Base-by-base conservation (phyloP, 2,113 vertebrate species). In the Corydoras sp. region DNA sequence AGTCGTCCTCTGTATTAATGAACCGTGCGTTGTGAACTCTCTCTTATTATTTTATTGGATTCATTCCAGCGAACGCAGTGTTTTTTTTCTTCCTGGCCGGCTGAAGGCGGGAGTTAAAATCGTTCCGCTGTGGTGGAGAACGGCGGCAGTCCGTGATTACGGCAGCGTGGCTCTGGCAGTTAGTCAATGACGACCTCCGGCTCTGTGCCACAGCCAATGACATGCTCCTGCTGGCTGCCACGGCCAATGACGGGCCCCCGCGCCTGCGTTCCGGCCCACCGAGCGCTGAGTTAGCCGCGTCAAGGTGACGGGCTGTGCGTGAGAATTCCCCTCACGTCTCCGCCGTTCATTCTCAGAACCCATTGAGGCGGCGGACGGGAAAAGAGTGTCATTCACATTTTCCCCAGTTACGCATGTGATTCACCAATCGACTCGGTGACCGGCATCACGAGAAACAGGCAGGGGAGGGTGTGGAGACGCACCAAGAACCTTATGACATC, bases 241-340 rank as follows among this genome's bases (percentile, higher is more conserved):
- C 31, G 49, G n/a, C 49, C 65, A 73, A 68, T 64, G 65, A 75
- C 55, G 68, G 49, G 58, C 49, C 65, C 24, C 29, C 43, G 31
- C 60, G 35, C 49, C 65, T 64, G 75, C 24, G 32, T 48, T 67
- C 56, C 54, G 53, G 75, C 76, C 66, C 31, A 61, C 73, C 73
- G 78, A 81, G 76, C 79, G 79, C 80, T 81, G 75, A 56, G 69
- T 87, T 83, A 88, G 84, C 84, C 65, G 31, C 50, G 58, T 6
- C 4, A 35, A 31, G n/a, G 62, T 62, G 13, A 48, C 7, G 58
- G 9, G 14, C 8, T 30, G 13, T 63, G 12, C 13, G 13, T 12
- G 51, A 53, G 14, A 9, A 0, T 58, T 30, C 65, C 54, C 24
- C 18, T 29, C 53, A 58, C 29, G n/a, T 10, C 12, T n/a, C 58